Conservation (phyloP, 2,113 vertebrate genomes). For the Rhynchomys soricoides region DNA sequence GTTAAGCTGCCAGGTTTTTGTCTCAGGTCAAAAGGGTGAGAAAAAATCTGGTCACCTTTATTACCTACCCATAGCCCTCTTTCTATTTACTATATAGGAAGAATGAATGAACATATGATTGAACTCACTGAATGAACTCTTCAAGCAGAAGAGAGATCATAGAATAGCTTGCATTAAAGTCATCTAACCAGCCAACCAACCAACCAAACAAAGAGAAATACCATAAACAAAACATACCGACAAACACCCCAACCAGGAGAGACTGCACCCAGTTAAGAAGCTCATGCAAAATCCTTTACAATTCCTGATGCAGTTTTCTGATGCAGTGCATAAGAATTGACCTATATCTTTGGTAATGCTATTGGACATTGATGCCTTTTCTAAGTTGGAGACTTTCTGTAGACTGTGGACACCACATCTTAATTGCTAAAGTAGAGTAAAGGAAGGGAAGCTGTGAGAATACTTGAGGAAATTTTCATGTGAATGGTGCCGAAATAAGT, state of each 20-base stretch:
- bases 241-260: not conserved
- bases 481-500: not conserved
- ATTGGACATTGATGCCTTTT: not conserved
- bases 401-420: not conserved
- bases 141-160: not conserved
- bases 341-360: not conserved
- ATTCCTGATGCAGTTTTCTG: not conserved
- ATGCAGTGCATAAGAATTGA: not conserved
- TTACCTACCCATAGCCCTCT: not conserved
- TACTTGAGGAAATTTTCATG: not conserved
- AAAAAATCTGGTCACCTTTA: not conserved
- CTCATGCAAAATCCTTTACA: not conserved
- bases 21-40: not conserved
- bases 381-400: not conserved
- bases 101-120: not conserved
- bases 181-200: not conserved
- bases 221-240: not conserved
- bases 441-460: not conserved
- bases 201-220: not conserved
- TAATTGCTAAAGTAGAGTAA: too few species aligned
- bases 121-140: not conserved
- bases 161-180: not conserved
- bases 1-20: not conserved
- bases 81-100: not conserved
- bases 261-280: not conserved